Evolutionary conservation across 2,113 vertebrate genomes (phyloP).

Genomic region (Solea senegalensis): DNA sequence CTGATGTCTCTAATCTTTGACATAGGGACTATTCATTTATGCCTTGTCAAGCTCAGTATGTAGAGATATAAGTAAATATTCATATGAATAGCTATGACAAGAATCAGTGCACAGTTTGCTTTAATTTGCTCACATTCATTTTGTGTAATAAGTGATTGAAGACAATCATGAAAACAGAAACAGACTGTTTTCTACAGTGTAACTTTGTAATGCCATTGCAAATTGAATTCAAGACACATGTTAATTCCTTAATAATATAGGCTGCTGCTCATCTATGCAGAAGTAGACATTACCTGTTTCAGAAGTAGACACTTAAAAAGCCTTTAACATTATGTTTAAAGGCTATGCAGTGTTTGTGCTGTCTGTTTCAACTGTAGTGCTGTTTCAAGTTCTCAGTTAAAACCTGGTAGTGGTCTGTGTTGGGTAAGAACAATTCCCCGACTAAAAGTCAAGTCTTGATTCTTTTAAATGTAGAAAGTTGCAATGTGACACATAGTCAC

Average conservation of each 20-base stretch:
- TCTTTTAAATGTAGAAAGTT: not conserved
- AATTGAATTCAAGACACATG: not conserved
- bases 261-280: not conserved
- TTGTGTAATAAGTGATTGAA: not conserved
- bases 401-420: not conserved
- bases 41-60: constrained; percentile 22
- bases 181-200: not conserved
- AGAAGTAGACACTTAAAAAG: no score
- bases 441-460: not conserved
- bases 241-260: not conserved
- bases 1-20: constrained; percentile 34
- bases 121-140: not conserved
- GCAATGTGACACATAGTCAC: not conserved
- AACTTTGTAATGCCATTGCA: not conserved
- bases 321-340: no score
- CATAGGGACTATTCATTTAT: constrained; percentile 24
- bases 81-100: not conserved
- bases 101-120: not conserved
- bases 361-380: not conserved
- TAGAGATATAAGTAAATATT: constrained; percentile 14
- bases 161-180: not conserved
- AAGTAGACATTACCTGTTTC: no score
- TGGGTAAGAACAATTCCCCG: not conserved
- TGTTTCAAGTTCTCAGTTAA: constrained; percentile 1
- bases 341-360: not conserved